Evolutionary conservation across 2,113 vertebrate species (phyloP), one percentile per base, ranked within the genome.

Genomic region (Pithys albifrons): DNA sequence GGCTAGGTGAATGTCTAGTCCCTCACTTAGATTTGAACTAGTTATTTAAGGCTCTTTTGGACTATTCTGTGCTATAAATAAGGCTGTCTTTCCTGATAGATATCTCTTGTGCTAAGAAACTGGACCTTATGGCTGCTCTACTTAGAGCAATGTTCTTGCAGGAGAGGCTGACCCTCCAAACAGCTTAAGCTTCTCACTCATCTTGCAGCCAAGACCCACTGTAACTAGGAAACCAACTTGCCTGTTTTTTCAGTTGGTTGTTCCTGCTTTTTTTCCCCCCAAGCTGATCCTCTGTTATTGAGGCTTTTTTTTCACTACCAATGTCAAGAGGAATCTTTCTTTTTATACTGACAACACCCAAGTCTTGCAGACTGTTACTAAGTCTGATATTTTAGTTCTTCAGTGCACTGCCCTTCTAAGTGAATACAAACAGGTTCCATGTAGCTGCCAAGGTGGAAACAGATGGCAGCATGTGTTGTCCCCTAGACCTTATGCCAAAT

Each of bases 381-480:
- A 69, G 45, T 55, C 67, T 80, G 16, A 11, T 73, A 25, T 22
- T 55, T 70, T 48, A 52, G 19, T 74, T 87, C 39, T 84, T 49
- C 51, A 37, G 6, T 62, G 69, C 0, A 2, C 46, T 73, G 29
- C 45, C 54, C 9, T 1, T 70, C 16, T 15, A 37, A 80, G 70
- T 48, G 55, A 85, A 19, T 27, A 11, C 22, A 45, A 16, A 0
- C 16, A 84, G 24, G 19, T 87, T 77, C 55, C 28, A 23, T 31
- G 59, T 29, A 49, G 3, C 27, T 88, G 59, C 58, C 3, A 2
- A 72, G 19, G 52, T 51, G 35, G 39, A 74, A 90, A 66, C 61
- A 66, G 39, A 51, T 2, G 14, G 28, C 28, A 85, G 45, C 4
- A 1, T 7, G 3, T 0, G 0, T 62, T 58, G 79, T 59, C 25